Percentiles rank a stretch among this genome's conserved stretches.
Evolutionary conservation across 2,797 vertebrate species (phyloP).

Genomic region (Scolopax bukidnonensis): DNA sequence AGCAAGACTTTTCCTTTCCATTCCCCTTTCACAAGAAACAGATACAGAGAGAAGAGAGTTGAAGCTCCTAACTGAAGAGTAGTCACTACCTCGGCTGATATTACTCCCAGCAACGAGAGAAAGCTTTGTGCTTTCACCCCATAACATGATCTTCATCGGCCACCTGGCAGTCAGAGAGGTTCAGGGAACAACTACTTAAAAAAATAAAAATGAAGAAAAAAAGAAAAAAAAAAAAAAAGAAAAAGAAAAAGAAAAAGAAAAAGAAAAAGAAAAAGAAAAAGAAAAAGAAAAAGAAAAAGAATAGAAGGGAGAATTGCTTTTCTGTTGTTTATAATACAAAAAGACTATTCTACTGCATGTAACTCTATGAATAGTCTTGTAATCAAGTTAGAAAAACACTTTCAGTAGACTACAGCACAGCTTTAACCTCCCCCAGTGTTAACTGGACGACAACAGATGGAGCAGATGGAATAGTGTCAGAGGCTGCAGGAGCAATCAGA

Average conservation of each 20-base stretch:
- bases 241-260: rapidly evolving
- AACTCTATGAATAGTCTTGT: neutral
- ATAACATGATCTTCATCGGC: neutral
- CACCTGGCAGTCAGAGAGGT: neutral
- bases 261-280: neutral
- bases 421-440: conserved; percentile 15
- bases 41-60: neutral
- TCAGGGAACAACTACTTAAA: neutral
- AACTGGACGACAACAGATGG: conserved; percentile 55
- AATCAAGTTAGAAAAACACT: conserved; percentile 7
- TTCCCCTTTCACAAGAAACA: neutral
- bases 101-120: neutral
- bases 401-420: neutral
- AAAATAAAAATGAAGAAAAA: neutral
- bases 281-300: neutral
- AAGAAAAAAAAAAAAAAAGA: neutral
- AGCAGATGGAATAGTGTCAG: conserved; percentile 62
- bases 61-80: neutral
- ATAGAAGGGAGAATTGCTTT: neutral
- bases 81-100: neutral
- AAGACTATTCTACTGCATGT: neutral
- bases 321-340: neutral
- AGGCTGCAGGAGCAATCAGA: conserved; percentile 17
- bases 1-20: neutral
- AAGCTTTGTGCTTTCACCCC: neutral